Evolutionary conservation across 2,888 invertebrate genomes (phyloP), one percentile per base, ranked within the genome.

Genomic region (Hyles lineata): DNA sequence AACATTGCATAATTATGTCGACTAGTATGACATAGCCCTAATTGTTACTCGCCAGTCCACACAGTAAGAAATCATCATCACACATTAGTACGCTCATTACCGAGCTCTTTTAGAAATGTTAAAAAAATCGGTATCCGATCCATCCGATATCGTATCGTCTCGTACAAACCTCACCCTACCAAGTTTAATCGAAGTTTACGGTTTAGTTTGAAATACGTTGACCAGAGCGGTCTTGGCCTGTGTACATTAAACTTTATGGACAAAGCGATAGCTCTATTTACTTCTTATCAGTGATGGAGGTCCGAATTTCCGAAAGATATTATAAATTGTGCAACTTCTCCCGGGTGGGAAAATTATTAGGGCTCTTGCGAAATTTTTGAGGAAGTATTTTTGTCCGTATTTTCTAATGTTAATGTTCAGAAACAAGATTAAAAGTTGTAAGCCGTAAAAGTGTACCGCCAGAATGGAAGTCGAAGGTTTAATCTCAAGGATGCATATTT

Each of bases 161-260:
- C 2, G 0, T 35, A 4, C 76, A 81, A 85, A 76, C 55, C 67
- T 70, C 72, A 75, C 71, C 59, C 67, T 6, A 21, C 72, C 71
- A 69, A 77, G 81, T 82, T 83, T 83, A 85, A 85, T 87, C 86
- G 83, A 85, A 86, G 86, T 86, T 87, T 85, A 83, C 82, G 83
- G 78, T 79, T 78, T 77, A 85, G 83, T 85, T 85, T 81, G 82
- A 81, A 85, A 84, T 82, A 82, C 83, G 76, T 78, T 72, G 80
- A 78, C 81, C 83, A 82, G 79, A n/a, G 60, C 52, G 61, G 43
- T 43, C 15, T 35, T 43, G 58, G 19, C 67, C 55, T 63, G 63
- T 72, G n/a, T 63, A 25, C n/a, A 67, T 58, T 43, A 23, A 67
- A 50, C 67, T 67, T 67, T 35, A 35, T 32, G 63, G 43, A 50